Percentiles rank a stretch among this genome's conserved stretches.
These are phyloP conservation scores for Gymnopithys bicolor DNA, from an alignment of 2,797 vertebrate genomes.

Conservation along the genomic window DNA sequence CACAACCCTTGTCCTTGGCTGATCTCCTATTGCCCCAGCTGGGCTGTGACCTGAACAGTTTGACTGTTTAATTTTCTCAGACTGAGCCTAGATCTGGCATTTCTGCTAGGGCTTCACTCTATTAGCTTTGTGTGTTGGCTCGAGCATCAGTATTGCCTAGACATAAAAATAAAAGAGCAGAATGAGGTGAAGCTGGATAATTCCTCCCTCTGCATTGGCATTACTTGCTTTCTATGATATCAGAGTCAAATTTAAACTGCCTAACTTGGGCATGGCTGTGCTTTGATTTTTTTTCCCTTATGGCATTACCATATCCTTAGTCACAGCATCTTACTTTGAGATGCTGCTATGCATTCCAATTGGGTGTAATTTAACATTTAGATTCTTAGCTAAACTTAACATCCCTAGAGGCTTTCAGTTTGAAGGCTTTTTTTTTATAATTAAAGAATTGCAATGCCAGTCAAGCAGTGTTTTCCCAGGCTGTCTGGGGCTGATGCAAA, in stretches of 20 bases:
- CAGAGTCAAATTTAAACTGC: not conserved
- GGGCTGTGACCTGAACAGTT: not conserved
- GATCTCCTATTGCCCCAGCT: not conserved
- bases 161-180: not conserved
- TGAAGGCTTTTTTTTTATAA: not conserved
- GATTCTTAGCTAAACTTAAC: conserved; percentile 9
- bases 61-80: not conserved
- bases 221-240: not conserved
- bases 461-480: conserved; percentile 28
- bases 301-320: not conserved
- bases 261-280: not conserved
- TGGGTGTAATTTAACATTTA: not conserved
- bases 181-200: not conserved
- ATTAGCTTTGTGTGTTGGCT: not conserved
- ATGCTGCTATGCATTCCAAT: not conserved
- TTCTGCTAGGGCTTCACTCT: not conserved
- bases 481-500: conserved; percentile 9
- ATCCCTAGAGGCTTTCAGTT: not conserved
- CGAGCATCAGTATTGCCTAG: not conserved
- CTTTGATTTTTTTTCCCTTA: not conserved
- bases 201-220: not conserved
- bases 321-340: not conserved
- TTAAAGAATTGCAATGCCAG: not conserved
- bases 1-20: not conserved
- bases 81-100: not conserved